phyloP scores from a whole-genome alignment of 2,797 vertebrate species.

The Coluber constrictor region DNA sequence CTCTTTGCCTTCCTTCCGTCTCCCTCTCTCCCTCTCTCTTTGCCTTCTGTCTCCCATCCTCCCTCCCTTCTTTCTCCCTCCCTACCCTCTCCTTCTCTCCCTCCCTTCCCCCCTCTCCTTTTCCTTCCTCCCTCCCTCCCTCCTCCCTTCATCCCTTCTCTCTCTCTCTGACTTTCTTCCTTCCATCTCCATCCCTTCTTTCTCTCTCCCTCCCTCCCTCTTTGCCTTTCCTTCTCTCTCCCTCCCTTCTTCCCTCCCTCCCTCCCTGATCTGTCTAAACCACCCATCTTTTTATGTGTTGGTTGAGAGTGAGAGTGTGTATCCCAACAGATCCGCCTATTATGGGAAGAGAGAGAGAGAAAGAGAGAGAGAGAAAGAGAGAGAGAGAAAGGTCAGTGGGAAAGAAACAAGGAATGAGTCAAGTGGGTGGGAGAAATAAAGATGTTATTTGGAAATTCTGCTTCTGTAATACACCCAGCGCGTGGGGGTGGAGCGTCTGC shows the following conservation, averaged over 20 bases:
- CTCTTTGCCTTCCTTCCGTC: neutral
- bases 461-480: slow-evolving; percentile 48
- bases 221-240: too few species aligned
- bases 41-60: too few species aligned
- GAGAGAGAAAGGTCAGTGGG: slow-evolving; percentile 60
- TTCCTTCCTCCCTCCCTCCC: too few species aligned
- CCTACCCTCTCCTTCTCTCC: rapidly evolving
- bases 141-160: neutral
- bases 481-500: slow-evolving; percentile 34
- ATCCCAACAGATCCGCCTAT: slow-evolving; percentile 69
- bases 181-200: neutral
- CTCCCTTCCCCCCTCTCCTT: too few species aligned
- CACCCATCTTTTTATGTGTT: slow-evolving; percentile 61
- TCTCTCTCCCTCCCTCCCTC: too few species aligned
- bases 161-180: neutral
- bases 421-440: slow-evolving; percentile 38
- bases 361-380: slow-evolving; percentile 47
- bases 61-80: too few species aligned
- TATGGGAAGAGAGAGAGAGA: slow-evolving; percentile 16
- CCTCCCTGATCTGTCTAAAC: slow-evolving; percentile 42
- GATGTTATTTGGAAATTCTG: slow-evolving; percentile 67
- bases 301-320: slow-evolving; percentile 33
- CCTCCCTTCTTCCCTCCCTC: neutral
- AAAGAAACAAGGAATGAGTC: slow-evolving; percentile 36
- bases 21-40: neutral